These are phyloP conservation scores for Leptinotarsa lineolata DNA, from an alignment of 1,140 invertebrate species.

Conservation along the genomic window DNA sequence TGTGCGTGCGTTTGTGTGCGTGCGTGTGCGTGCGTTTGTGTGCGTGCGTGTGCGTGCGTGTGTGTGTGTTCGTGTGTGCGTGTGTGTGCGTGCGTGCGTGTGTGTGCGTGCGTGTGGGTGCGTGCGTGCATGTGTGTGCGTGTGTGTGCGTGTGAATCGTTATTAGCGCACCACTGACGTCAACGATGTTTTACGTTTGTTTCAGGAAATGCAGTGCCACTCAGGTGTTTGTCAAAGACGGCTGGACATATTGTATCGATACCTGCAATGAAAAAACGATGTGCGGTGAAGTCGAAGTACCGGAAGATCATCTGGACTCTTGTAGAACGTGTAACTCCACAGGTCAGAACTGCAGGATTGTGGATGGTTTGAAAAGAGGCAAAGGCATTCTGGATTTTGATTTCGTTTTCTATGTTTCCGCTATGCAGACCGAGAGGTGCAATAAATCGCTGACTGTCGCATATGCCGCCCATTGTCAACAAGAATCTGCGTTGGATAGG, in stretches of 20 bases:
- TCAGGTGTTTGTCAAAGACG: conserved; percentile 81
- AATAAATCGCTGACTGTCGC: conserved; percentile 89
- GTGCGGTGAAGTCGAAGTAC: conserved; percentile 93
- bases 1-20: no score
- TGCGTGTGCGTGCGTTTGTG: no score
- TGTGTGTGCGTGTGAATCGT: no score
- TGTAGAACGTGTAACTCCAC: conserved; percentile 85
- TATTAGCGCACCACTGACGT: not conserved
- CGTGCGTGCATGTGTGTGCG: no score
- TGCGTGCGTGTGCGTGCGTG: no score
- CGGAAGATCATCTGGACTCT: conserved; percentile 88
- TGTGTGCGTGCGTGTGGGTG: no score
- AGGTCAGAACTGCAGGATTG: conserved; percentile 75
- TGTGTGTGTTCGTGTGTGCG: no score
- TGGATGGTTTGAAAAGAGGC: conserved; percentile 58
- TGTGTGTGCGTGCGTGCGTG: no score
- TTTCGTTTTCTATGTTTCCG: conserved; percentile 97
- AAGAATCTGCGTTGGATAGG: conserved; percentile 90
- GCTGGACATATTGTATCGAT: conserved; percentile 85
- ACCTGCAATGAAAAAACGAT: conserved; percentile 82
- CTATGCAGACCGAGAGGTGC: conserved; percentile 89
- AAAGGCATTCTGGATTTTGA: conserved; percentile 81
- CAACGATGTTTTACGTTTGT: conserved; percentile 37
- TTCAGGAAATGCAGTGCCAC: conserved; percentile 78
- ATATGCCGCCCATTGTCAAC: conserved; percentile 98